Evolutionary conservation across 2,113 vertebrate species (phyloP), one percentile per base, ranked within the genome.

Genomic region (Lophotis ruficrista): DNA sequence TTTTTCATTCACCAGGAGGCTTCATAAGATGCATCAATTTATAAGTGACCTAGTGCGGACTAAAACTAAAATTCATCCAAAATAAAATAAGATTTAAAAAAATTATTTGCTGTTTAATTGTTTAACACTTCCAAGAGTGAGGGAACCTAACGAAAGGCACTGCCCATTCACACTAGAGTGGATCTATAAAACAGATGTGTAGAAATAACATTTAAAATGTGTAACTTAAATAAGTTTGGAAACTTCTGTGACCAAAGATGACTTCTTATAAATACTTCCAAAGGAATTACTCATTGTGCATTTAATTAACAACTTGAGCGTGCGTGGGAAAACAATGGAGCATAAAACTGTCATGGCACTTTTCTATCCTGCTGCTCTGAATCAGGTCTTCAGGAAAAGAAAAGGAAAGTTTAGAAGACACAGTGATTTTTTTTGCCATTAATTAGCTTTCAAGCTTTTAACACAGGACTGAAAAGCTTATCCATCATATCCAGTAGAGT

Each of bases 361-460:
- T 87, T 51, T 94, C 77, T 83, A 48, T 78, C 12, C 64, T 56
- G 60, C 72, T 87, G 43, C 47, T 94, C 82, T 78, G 45, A 89
- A 92, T 81, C 70, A 71, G 50, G 33, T 70, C 31, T 72, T 91
- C 72, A 57, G n/a, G 41, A 90, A 87, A 68, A 89, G 48, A 95
- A 93, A 86, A 70, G 56, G 28, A 38, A 83, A 69, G 20, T 82
- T 91, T 41, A 85, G 38, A 71, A 96, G 71, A 83, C 23, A 88
- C 8, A 27, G 53, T 82, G 65, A 68, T 87, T 80, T 78, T 78
- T 73, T 83, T 75, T 78, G 50, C 33, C n/a, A 43, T 89, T 90
- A 94, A 85, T 90, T 87, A 87, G 31, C 84, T 93, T 82, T 81
- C 57, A 89, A 56, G 84, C 12, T 91, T 92, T 93, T 87, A 91